Base-by-base conservation (phyloP, 1,140 invertebrate genomes). In the Zaprionus ghesquierei region DNA sequence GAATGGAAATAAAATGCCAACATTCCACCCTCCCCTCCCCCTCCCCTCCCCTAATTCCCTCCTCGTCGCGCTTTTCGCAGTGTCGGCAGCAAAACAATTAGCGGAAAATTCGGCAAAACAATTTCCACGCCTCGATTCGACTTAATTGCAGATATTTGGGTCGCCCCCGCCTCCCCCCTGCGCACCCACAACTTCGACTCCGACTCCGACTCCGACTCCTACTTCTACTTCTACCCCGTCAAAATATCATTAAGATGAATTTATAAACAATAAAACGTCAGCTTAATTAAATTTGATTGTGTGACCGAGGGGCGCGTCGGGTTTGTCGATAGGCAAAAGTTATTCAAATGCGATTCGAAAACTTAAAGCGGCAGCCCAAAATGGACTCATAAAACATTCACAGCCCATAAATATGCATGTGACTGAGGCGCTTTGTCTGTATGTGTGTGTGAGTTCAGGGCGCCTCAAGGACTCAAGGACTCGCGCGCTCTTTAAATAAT, bases 211-310 rank as follows among this genome's bases (percentile, higher is more conserved):
- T n/a, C n/a, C n/a, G n/a, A n/a, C n/a, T n/a, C n/a, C n/a, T n/a
- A n/a, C n/a, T n/a, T n/a, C n/a, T n/a, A 15, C 9, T 31, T 1
- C 10, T 15, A 13, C 10, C 8, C 56, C 55, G 59, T 75, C 69
- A 66, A 84, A 87, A 89, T 89, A 87, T 87, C 84, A 89, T 87
- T 87, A 87, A 89, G 84, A 87, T 87, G 79, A 87, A 87, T 87
- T 87, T 89, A 87, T 87, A 87, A 87, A 87, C 84, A 89, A 87
- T 87, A 78, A 81, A 87, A 76, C 38, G 60, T 69, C 54, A 54
- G 84, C 84, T 87, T 84, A 87, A 89, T 87, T 89, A 87, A 87
- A 87, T 89, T 89, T 87, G 61, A 76, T 76, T 72, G 61, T 72
- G 69, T 25, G 51, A 53, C 69, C 31, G 33, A 15, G 2, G 35